Evolutionary conservation across 2,113 vertebrate species (phyloP), one percentile per base, ranked within the genome.

Genomic region (Talpa occidentalis): DNA sequence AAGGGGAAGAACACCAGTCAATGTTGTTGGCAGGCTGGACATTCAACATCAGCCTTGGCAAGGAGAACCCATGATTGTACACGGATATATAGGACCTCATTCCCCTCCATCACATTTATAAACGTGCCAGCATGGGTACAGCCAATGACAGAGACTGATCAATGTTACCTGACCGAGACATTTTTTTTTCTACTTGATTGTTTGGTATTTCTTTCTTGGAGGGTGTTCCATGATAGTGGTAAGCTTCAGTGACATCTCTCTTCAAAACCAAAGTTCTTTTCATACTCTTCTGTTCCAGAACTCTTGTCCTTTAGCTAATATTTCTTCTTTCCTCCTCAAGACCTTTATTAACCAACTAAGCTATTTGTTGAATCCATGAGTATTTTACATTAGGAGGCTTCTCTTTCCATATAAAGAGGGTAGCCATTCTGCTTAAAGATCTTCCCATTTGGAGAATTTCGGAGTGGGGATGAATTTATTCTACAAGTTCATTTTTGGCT

Each of bases 291-390:
- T 28, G 6, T 69, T 69, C 21, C 1, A 92, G 52, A 70, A 6
- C n/a, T 52, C 19, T 77, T 74, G 14, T 52, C 6, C 26, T 11
- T 42, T 14, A 73, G 40, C 37, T 66, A 80, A 8, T 67, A 78
- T 42, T 78, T 95, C 40, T 91, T 90, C 19, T 35, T 78, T 95
- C 40, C 89, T 90, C 19, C 70, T 28, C 6, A 6, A 74, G 40
- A 35, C 24, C 5, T 93, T 87, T 56, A 44, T 37, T 49, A 62
- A 86, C 3, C 4, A 6, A 2, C 32, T 49, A 64, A 93, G 40
- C 7, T 64, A 94, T 67, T 54, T 83, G 49, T 70, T 76, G 42
- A 44, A 10, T n/a, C 52, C 52, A 9, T 37, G 15, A 1, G 74
- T 16, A 42, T 26, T 69, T 70, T 64, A 15, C 70, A 42, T 67